A percentile compares a stretch with the other conserved stretches of the same genome.
phyloP scores from a whole-genome alignment of 92 coral and sea anemone species.

The Blastomussa wellsi region DNA sequence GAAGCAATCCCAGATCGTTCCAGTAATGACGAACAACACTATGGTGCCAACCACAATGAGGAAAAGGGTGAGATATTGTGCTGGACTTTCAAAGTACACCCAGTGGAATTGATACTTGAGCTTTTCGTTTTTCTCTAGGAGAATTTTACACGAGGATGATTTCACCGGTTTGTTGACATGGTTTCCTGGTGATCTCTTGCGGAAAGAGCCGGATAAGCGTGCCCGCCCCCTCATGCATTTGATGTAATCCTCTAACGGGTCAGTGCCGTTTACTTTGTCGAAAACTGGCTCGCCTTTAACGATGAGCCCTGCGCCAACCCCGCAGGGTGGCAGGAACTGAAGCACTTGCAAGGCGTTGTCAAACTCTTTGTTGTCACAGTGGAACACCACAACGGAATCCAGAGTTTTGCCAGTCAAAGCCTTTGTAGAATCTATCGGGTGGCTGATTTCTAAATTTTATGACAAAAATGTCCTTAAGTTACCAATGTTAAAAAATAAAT shows the following conservation, averaged over 20 bases:
- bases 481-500: neutral
- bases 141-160: neutral
- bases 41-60: constrained; percentile 13
- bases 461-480: no score
- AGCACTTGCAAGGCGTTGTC: constrained; percentile 10
- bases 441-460: neutral
- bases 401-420: neutral
- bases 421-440: neutral
- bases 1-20: constrained; percentile 26
- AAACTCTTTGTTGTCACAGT: constrained; percentile 10
- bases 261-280: neutral
- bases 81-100: constrained; percentile 20
- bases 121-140: neutral
- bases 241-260: neutral
- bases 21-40: neutral
- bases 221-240: constrained; percentile 3
- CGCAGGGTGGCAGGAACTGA: neutral
- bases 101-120: constrained; percentile 32
- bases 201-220: neutral
- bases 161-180: neutral
- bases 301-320: constrained; percentile 17
- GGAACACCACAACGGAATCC: constrained; percentile 24
- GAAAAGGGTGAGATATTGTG: constrained; percentile 18
- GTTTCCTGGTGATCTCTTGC: neutral
- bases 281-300: neutral